A percentile compares a stretch with the other conserved stretches of the same genome.
Conservation (phyloP, 1,140 invertebrate species). For the Stenopsyche tienmushanensis region DNA sequence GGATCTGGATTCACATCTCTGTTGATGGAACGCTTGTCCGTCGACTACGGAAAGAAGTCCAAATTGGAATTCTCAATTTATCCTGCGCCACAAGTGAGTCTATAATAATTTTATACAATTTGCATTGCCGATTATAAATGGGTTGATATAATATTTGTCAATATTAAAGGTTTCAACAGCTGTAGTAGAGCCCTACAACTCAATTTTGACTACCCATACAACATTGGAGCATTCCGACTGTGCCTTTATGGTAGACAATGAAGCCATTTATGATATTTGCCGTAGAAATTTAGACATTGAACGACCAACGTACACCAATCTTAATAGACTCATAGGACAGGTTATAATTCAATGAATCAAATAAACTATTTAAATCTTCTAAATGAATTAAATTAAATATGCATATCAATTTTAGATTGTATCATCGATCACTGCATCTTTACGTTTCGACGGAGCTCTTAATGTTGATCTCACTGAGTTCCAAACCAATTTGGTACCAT, state of each 20-base stretch:
- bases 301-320: constrained; percentile 75
- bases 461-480: constrained; percentile 91
- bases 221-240: constrained; percentile 79
- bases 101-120: constrained; percentile 4
- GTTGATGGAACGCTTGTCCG: constrained; percentile 77
- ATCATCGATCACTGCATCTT: constrained; percentile 82
- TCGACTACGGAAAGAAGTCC: constrained; percentile 80
- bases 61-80: constrained; percentile 85
- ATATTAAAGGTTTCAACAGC: constrained; percentile 67
- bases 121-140: neutral
- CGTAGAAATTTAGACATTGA: constrained; percentile 84
- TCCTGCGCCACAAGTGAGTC: constrained; percentile 76
- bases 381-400: constrained; percentile 47
- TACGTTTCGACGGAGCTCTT: constrained; percentile 84
- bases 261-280: constrained; percentile 90
- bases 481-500: constrained; percentile 83
- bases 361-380: constrained; percentile 42
- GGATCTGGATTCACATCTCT: constrained; percentile 81
- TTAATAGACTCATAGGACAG: constrained; percentile 81
- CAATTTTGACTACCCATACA: constrained; percentile 76
- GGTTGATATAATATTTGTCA: constrained; percentile 1
- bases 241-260: constrained; percentile 87
- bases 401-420: constrained; percentile 62
- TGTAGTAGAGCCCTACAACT: constrained; percentile 85
- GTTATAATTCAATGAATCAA: constrained; percentile 50